phyloP scores from a whole-genome alignment of 2,888 invertebrate species.

The Leptura quadrifasciata region DNA sequence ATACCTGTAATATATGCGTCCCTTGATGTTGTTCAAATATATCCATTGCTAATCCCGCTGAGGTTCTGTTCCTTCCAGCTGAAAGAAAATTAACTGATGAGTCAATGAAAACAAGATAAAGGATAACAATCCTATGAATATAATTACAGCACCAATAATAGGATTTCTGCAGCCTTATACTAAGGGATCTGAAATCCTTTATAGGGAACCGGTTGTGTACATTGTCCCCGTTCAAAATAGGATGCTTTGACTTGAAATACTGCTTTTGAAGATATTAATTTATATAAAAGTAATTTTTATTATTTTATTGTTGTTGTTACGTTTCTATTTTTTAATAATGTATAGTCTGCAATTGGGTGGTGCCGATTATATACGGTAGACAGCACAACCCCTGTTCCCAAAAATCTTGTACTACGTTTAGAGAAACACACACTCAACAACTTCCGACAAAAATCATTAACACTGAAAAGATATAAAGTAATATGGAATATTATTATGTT shows the following conservation, averaged over 20 bases:
- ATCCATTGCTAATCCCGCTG: slow-evolving; percentile 86
- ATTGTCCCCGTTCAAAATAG: not conserved
- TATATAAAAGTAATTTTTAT: too few species aligned
- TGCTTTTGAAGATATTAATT: too few species aligned
- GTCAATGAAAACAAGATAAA: slow-evolving; percentile 39
- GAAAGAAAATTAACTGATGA: slow-evolving; percentile 72
- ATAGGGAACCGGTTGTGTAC: not conserved
- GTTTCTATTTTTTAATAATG: too few species aligned
- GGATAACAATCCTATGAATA: slow-evolving; percentile 48
- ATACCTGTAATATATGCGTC: slow-evolving; percentile 97
- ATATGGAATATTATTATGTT: too few species aligned
- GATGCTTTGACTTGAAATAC: not conserved
- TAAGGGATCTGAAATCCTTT: slow-evolving; percentile 25
- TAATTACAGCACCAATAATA: slow-evolving; percentile 39
- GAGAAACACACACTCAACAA: too few species aligned
- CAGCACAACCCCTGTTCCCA: too few species aligned
- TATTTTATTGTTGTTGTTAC: too few species aligned
- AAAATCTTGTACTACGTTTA: too few species aligned
- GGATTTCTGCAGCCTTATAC: slow-evolving; percentile 30
- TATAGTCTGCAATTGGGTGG: too few species aligned
- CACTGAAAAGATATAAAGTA: too few species aligned
- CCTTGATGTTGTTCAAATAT: slow-evolving; percentile 97
- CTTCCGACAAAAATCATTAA: too few species aligned
- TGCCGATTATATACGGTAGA: too few species aligned
- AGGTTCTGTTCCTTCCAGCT: slow-evolving; percentile 84